phyloP scores from a whole-genome alignment of 2,888 invertebrate genomes.

The Cheilosia urbana region DNA sequence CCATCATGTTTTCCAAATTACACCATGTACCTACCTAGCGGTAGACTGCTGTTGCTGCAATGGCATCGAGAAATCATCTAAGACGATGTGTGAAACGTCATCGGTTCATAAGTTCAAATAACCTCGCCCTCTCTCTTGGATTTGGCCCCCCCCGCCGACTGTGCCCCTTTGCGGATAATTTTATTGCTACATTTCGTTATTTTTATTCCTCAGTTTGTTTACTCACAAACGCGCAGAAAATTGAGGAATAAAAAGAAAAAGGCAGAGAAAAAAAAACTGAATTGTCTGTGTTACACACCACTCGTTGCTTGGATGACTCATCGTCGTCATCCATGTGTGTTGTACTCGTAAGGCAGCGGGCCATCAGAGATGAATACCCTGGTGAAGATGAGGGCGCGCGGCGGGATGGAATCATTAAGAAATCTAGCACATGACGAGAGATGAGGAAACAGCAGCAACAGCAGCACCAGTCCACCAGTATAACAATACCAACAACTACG shows the following conservation, averaged over 20 bases:
- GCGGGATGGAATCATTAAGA: slow-evolving; percentile 63
- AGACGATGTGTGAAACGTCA: slow-evolving; percentile 50
- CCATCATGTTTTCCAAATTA: slow-evolving; percentile 11
- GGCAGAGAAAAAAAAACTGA: slow-evolving; percentile 35
- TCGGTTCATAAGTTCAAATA: slow-evolving; percentile 73
- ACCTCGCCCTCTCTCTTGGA: slow-evolving; percentile 54
- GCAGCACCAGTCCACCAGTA: slow-evolving; percentile 36
- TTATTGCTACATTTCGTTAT: slow-evolving; percentile 70
- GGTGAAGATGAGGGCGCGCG: slow-evolving; percentile 7
- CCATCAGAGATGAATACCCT: slow-evolving; percentile 61
- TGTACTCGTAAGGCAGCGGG: slow-evolving; percentile 54
- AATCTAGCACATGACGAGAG: slow-evolving; percentile 74
- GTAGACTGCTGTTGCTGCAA: slow-evolving; percentile 25
- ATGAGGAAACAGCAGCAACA: slow-evolving; percentile 68
- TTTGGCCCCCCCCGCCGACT: slow-evolving; percentile 52
- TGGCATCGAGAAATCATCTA: slow-evolving; percentile 4
- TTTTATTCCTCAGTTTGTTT: slow-evolving; percentile 74
- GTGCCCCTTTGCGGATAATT: slow-evolving; percentile 52
- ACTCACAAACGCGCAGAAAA: slow-evolving; percentile 74
- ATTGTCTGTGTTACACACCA: slow-evolving; percentile 72
- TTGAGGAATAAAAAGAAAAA: slow-evolving; percentile 59
- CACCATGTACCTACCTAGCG: slow-evolving; percentile 4
- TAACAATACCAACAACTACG: slow-evolving; percentile 20
- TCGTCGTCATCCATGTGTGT: slow-evolving; percentile 66
- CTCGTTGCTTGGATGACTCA: slow-evolving; percentile 73